Evolutionary conservation across 1,140 invertebrate genomes (phyloP).

Genomic region (Macrocentrus cingulum): DNA sequence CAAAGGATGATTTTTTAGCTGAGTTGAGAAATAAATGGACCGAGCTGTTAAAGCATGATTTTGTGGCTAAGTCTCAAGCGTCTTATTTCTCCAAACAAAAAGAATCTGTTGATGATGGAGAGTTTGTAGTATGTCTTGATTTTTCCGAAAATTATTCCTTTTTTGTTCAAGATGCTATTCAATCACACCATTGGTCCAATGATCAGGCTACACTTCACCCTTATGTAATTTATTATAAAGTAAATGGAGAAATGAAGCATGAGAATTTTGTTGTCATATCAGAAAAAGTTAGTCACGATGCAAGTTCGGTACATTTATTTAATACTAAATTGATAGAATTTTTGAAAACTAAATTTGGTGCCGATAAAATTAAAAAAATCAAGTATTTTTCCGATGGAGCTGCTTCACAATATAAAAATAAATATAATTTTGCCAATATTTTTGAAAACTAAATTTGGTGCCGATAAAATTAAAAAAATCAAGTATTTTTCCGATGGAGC

Average conservation of each 20-base stretch:
- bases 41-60: conserved; percentile 1
- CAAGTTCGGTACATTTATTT: conserved; percentile 1
- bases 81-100: conserved; percentile 3
- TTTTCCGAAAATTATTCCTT: neutral
- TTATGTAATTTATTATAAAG: conserved; percentile 10
- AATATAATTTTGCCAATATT: conserved; percentile 36
- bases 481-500: conserved; percentile 28
- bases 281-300: conserved; percentile 19
- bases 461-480: too few species aligned
- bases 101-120: conserved; percentile 12
- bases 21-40: too few species aligned
- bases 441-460: conserved; percentile 32
- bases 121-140: conserved; percentile 17
- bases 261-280: conserved; percentile 27
- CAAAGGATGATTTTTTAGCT: too few species aligned
- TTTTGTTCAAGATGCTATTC: conserved; percentile 18
- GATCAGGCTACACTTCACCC: conserved; percentile 17
- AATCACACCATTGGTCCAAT: neutral
- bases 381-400: neutral
- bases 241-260: conserved; percentile 5
- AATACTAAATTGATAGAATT: neutral
- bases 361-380: too few species aligned
- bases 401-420: conserved; percentile 30
- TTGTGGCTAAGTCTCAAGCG: conserved; percentile 14
- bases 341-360: too few species aligned